Evolutionary conservation across 2,113 vertebrate species (phyloP), one percentile per base, ranked within the genome.

Genomic region (Diadophis punctatus): DNA sequence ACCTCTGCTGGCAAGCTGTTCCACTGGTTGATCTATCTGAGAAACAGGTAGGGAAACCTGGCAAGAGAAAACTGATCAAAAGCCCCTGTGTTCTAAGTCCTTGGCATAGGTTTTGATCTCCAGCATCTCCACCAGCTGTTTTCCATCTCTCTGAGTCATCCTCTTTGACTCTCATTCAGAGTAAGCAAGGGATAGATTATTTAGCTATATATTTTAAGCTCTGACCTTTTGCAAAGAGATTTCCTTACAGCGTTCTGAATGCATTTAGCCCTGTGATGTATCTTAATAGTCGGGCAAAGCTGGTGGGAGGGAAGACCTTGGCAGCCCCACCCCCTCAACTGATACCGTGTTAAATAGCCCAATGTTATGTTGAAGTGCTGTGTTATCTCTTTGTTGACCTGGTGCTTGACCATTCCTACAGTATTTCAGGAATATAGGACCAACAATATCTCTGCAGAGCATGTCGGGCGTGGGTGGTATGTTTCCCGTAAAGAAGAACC

Each of bases 181-280:
- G 86, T 46, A 88, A 87, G 48, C 6, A 14, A 12, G 27, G 86
- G 86, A 2, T 39, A 55, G 60, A 88, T 80, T 74, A 87, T 87
- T 91, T 86, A 23, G 91, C 22, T 23, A 39, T 88, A 53, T 92
- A 92, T 92, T 92, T 88, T 92, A 88, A 53, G 91, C 60, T 8
- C 11, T 92, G 91, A 88, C 91, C 58, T 92, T 92, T 88, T 30
- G 49, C n/a, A 49, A 87, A 92, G 91, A 92, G 58, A 74, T 92
- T 88, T 88, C 49, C 86, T 68, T 87, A 49, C 85, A 51, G 48
- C 2, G 55, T 10, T 34, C 53, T 86, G 46, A 51, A 52, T 91
- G 55, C 55, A 7, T 88, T 91, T 74, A 74, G 39, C 49, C 58
- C 49, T 58, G 39, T 23, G 27, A 18, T 11, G 43, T 91, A 48